Conservation (phyloP, 2,888 invertebrate species). For the Loripinus fragilis region DNA sequence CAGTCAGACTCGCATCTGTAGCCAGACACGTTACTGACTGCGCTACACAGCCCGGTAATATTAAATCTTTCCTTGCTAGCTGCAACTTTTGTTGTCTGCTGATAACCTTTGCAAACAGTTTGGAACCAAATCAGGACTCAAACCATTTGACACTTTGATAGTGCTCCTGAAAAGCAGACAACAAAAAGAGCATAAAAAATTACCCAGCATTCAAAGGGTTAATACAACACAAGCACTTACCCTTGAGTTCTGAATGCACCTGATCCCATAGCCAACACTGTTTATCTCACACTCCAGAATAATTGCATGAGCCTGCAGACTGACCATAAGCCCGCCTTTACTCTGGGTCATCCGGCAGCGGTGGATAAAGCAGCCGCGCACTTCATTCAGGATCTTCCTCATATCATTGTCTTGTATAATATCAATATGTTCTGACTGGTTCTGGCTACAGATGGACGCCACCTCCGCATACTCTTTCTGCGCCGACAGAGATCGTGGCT, state of each 20-base stretch:
- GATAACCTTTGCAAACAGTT: too few species aligned
- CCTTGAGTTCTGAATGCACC: constrained; percentile 79
- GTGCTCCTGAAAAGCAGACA: too few species aligned
- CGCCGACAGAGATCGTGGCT: constrained; percentile 64
- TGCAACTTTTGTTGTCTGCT: too few species aligned
- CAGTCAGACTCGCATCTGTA: too few species aligned
- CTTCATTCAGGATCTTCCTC: constrained; percentile 62
- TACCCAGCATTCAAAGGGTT: too few species aligned
- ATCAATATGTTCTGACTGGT: constrained; percentile 66
- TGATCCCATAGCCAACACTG: constrained; percentile 78
- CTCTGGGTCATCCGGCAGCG: constrained; percentile 76
- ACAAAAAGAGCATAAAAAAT: too few species aligned
- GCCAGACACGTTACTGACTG: too few species aligned
- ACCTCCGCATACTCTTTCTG: constrained; percentile 68
- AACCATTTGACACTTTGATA: too few species aligned
- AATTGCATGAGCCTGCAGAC: constrained; percentile 74
- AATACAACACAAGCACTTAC: constrained; percentile 61
- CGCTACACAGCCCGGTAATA: too few species aligned
- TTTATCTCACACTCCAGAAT: constrained; percentile 76
- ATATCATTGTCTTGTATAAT: constrained; percentile 62
- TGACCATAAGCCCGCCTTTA: constrained; percentile 76
- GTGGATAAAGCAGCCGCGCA: constrained; percentile 74
- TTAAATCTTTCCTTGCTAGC: too few species aligned
- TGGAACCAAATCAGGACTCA: too few species aligned
- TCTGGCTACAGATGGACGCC: constrained; percentile 72